Percentiles rank a stretch among this genome's conserved stretches.
phyloP scores from a whole-genome alignment of 2,888 invertebrate species.

The Magallana nippona region DNA sequence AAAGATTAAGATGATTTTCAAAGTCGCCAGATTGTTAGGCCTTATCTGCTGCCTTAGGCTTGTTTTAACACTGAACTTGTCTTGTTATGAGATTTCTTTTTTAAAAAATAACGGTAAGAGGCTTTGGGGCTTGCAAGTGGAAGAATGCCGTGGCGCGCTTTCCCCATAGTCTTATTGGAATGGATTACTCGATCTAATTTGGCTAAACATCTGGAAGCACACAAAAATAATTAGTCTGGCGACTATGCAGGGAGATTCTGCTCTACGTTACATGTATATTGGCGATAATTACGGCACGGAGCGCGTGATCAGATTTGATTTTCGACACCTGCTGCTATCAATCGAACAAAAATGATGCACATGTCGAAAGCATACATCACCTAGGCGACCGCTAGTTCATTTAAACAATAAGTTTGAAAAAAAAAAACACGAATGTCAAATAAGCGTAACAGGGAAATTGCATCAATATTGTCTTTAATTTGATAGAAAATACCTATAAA shows the following conservation, averaged over 20 bases:
- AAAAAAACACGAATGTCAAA: too few species aligned
- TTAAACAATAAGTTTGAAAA: background rate
- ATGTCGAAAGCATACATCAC: slow-evolving; percentile 27
- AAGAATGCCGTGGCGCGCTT: slow-evolving; percentile 36
- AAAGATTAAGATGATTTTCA: slow-evolving; percentile 54
- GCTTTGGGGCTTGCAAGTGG: slow-evolving; percentile 41
- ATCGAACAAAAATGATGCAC: slow-evolving; percentile 26
- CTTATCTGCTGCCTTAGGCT: slow-evolving; percentile 48
- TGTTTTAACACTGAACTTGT: slow-evolving; percentile 39
- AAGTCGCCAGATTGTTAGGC: slow-evolving; percentile 52
- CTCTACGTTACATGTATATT: background rate
- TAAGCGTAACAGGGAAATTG: too few species aligned
- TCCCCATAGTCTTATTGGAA: slow-evolving; percentile 34
- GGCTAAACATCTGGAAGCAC: slow-evolving; percentile 51
- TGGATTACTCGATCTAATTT: slow-evolving; percentile 42
- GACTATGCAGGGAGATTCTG: slow-evolving; percentile 1
- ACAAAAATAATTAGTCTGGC: slow-evolving; percentile 46
- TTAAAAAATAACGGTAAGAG: slow-evolving; percentile 40
- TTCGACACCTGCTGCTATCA: slow-evolving; percentile 35
- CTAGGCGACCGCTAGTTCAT: background rate
- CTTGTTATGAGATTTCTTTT: slow-evolving; percentile 39
- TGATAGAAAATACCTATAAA: too few species aligned
- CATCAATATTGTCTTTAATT: too few species aligned
- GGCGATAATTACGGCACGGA: slow-evolving; percentile 27
- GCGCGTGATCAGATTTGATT: slow-evolving; percentile 36